A percentile compares a stretch with the other conserved stretches of the same genome.
phyloP scores from a whole-genome alignment of 2,797 vertebrate genomes.

The Acipenser transmontanus region DNA sequence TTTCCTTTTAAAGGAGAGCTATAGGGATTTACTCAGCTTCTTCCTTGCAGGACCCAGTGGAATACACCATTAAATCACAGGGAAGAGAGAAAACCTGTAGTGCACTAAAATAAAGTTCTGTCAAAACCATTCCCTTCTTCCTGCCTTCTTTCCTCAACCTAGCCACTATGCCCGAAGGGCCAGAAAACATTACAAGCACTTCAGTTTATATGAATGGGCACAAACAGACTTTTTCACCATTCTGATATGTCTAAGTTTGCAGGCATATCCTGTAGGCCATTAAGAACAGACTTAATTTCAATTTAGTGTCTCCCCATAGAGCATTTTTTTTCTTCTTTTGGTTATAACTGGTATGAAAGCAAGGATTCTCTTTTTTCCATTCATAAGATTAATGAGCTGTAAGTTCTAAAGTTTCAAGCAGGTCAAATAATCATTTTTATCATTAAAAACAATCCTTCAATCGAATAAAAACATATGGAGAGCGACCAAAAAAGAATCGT shows the following conservation, averaged over 20 bases:
- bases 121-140: slow-evolving; percentile 96
- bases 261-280: slow-evolving; percentile 97
- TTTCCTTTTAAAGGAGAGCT: slow-evolving; percentile 79
- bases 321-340: slow-evolving; percentile 65
- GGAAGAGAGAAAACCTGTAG: slow-evolving; percentile 79
- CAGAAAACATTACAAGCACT: slow-evolving; percentile 86
- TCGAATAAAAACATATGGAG: slow-evolving; percentile 34
- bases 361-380: slow-evolving; percentile 50
- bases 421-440: slow-evolving; percentile 57
- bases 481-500: slow-evolving; percentile 16
- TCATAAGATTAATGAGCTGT: slow-evolving; percentile 66
- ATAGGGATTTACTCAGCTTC: slow-evolving; percentile 80
- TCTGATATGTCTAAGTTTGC: slow-evolving; percentile 87
- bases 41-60: slow-evolving; percentile 81
- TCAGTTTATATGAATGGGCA: slow-evolving; percentile 93
- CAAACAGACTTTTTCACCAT: slow-evolving; percentile 97
- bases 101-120: slow-evolving; percentile 88
- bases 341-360: slow-evolving; percentile 67
- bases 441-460: slow-evolving; percentile 30
- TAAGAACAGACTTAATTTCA: slow-evolving; percentile 96
- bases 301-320: slow-evolving; percentile 90
- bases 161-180: slow-evolving; percentile 76
- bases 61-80: slow-evolving; percentile 86
- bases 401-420: slow-evolving; percentile 68
- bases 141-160: slow-evolving; percentile 78